A percentile compares a stretch with the other conserved stretches of the same genome.
phyloP scores from a whole-genome alignment of 2,888 invertebrate species.

The Molanna angustata region DNA sequence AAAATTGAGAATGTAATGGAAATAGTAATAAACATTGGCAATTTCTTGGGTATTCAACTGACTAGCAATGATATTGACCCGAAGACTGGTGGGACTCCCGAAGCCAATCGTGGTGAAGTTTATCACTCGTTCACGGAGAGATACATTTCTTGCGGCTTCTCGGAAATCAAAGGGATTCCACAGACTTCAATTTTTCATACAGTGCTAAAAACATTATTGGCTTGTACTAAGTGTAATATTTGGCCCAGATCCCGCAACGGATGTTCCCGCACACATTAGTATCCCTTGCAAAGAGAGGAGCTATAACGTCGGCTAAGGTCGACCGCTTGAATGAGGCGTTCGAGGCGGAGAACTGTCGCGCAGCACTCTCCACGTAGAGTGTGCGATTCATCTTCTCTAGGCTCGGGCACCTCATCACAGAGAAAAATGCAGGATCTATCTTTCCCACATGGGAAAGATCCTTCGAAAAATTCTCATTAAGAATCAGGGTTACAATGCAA shows the following conservation, averaged over 20 bases:
- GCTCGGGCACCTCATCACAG: background rate
- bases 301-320: background rate
- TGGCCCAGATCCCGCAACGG: background rate
- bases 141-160: too few relatives aligned
- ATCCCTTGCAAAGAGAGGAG: background rate
- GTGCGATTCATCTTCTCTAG: background rate
- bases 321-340: background rate
- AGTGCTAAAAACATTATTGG: too few relatives aligned
- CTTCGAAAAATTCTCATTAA: background rate
- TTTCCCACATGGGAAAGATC: background rate
- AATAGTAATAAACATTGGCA: too few relatives aligned
- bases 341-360: background rate
- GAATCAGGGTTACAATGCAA: background rate
- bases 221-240: too few relatives aligned
- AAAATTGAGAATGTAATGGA: too few relatives aligned
- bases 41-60: too few relatives aligned
- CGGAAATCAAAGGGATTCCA: too few relatives aligned
- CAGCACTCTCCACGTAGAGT: background rate
- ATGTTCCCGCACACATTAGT: background rate
- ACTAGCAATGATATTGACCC: too few relatives aligned
- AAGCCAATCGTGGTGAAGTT: too few relatives aligned
- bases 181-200: too few relatives aligned
- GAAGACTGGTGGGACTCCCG: too few relatives aligned
- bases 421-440: background rate
- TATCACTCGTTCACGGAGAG: too few relatives aligned